A percentile compares a stretch with the other conserved stretches of the same genome.
phyloP scores from a whole-genome alignment of 2,113 vertebrate species.

The Carassius gibelio region DNA sequence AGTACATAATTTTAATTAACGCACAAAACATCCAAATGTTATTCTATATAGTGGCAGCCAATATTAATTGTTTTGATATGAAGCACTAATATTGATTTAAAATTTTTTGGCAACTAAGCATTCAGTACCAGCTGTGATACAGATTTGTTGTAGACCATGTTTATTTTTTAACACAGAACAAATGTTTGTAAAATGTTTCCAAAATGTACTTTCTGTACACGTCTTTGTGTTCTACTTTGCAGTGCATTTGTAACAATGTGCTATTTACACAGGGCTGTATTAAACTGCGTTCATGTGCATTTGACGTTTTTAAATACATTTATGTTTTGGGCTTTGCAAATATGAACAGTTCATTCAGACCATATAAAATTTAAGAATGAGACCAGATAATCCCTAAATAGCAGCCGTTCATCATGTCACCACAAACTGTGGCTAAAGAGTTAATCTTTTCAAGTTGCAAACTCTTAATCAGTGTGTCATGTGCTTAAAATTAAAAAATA shows the following conservation, averaged over 20 bases:
- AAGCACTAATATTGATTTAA: not conserved
- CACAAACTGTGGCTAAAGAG: not conserved
- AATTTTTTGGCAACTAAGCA: not conserved
- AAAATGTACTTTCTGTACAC: constrained; percentile 1
- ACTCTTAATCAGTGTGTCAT: not conserved
- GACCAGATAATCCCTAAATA: not conserved
- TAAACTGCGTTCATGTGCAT: not conserved
- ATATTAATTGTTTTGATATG: not conserved
- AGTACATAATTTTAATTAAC: not conserved
- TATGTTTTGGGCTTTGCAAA: not conserved
- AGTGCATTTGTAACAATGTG: not conserved
- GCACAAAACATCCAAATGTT: not conserved
- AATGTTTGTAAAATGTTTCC: not conserved
- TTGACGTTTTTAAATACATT: not conserved
- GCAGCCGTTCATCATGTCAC: not conserved
- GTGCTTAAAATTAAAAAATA: not conserved
- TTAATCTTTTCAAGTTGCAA: not conserved
- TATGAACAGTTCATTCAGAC: not conserved
- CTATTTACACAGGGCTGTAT: constrained; percentile 23
- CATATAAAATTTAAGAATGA: not conserved
- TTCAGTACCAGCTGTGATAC: not conserved
- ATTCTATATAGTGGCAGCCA: not conserved
- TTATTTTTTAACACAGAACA: constrained; percentile 41
- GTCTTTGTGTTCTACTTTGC: not conserved
- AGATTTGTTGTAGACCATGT: constrained; percentile 22